Percentiles rank a stretch among this genome's conserved stretches.
phyloP scores from a whole-genome alignment of 2,797 vertebrate genomes.

The Rhabdophis nuchalis region DNA sequence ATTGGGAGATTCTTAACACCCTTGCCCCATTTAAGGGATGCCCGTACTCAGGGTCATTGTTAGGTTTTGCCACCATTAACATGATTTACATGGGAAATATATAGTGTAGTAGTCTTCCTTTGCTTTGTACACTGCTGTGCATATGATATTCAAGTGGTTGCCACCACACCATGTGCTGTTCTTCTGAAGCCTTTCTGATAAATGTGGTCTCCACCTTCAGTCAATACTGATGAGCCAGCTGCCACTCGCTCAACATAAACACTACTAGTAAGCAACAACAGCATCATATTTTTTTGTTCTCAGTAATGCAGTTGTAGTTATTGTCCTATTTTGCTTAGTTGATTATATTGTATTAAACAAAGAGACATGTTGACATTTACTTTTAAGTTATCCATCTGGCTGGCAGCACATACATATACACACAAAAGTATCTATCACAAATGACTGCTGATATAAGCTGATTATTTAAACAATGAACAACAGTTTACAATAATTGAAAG shows the following conservation, averaged over 20 bases:
- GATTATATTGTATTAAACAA: slow-evolving; percentile 37
- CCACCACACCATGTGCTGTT: too few relatives aligned
- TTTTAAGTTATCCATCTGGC: slow-evolving; percentile 44
- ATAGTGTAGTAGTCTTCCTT: too few relatives aligned
- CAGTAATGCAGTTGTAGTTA: slow-evolving; percentile 35
- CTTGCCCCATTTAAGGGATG: too few relatives aligned
- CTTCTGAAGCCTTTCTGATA: too few relatives aligned
- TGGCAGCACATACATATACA: neutral
- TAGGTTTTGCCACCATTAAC: too few relatives aligned
- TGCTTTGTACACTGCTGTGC: too few relatives aligned
- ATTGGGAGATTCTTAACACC: too few relatives aligned
- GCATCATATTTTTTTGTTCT: neutral
- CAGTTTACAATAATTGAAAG: neutral
- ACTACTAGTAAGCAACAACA: neutral
- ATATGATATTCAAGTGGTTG: too few relatives aligned
- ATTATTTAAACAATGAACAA: slow-evolving; percentile 50
- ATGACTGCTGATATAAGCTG: slow-evolving; percentile 37
- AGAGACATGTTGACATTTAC: slow-evolving; percentile 44
- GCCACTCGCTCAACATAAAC: neutral
- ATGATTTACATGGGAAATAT: too few relatives aligned
- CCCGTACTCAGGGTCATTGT: too few relatives aligned
- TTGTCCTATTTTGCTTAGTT: slow-evolving; percentile 46
- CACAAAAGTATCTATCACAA: slow-evolving; percentile 37
- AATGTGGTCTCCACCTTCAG: too few relatives aligned
- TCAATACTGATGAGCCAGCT: too few relatives aligned